Base-by-base conservation (phyloP, 1,140 invertebrate species). In the Aphis craccivora region DNA sequence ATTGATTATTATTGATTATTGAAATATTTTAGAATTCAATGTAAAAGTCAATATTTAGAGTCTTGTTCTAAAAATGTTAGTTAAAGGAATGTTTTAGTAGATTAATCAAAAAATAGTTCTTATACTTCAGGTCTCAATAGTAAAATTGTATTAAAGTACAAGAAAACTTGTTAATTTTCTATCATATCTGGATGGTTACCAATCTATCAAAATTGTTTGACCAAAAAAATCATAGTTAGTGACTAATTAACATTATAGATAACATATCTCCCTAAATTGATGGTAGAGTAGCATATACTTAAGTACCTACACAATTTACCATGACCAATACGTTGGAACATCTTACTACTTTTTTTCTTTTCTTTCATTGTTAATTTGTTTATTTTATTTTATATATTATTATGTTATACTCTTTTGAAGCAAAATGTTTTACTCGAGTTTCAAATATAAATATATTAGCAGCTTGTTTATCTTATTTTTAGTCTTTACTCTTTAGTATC, bases 361-460 rank as follows among this genome's bases (percentile, higher is more conserved):
- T 40, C 9, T 90, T 23, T 55, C 14, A 22, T 90, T 90, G 20
- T 90, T 90, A 40, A 40, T 90, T 90, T 55, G 35, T 90, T 90
- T 55, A 48, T 40, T 90, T 90, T 90, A 55, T 90, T 90, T 55
- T 40, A 90, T 11, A 14, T 30, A n/a, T n/a, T n/a, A n/a, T n/a
- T n/a, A 37, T 55, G 22, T 90, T 90, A 55, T 40, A 37, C 11
- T 7, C 3, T 30, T 55, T 55, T 60, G 11, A 60, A 60, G 6
- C 37, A 90, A 40, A 40, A 40, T 90, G 30, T 90, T 37, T 90
- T 90, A 55, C 25, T 55, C 37, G 14, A 60, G 22, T 43, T 90
- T 4, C 37, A 30, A 40, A 53, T 37, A 25, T 40, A 53, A 30
- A 30, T 23, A 40, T 90, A 55, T 90, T 90, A 8, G 55, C 88